Evolutionary conservation across 2,797 vertebrate species (phyloP), one percentile per base, ranked within the genome.

Genomic region (Zonotrichia albicollis): DNA sequence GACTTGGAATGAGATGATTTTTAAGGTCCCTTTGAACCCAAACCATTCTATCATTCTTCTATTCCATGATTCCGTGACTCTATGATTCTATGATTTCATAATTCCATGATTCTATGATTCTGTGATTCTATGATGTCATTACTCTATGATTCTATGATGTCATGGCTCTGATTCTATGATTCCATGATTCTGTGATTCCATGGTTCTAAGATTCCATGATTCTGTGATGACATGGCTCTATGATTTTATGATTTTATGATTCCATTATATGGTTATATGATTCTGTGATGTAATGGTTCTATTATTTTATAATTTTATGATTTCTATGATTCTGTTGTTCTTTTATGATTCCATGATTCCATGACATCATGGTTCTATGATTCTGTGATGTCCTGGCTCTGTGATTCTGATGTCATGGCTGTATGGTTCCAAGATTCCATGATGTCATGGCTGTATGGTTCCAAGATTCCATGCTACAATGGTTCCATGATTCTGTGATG

Each of bases 401-500:
- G 22, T 46, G 23, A 48, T 48, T 14, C 4, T 8, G 22, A 23
- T 46, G 21, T 13, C 12, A 23, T 13, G 11, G 3, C 11, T 23
- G 3, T 46, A 23, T 48, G 46, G 4, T 48, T 58, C 15, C 0
- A 5, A 29, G 11, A 5, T 21, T 5, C 6, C 8, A 23, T 46
- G 22, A 23, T 46, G 21, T 13, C 12, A 23, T 13, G 11, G 3
- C 11, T 23, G 3, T 46, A 23, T 48, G 46, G 4, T 48, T 58
- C 15, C 0, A 5, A 29, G 11, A 5, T 21, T 5, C 6, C 8
- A 34, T 27, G 15, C 16, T 38, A 38, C 12, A 12, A 38, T 38
- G 21, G 6, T 11, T 50, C 16, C 4, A 5, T 13, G 20, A 23
- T 27, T 46, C 22, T 1, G 0, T 45, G 7, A 16, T 21, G 1